Base-by-base conservation (phyloP, 1,140 invertebrate genomes). In the Dendrolimus punctatus region DNA sequence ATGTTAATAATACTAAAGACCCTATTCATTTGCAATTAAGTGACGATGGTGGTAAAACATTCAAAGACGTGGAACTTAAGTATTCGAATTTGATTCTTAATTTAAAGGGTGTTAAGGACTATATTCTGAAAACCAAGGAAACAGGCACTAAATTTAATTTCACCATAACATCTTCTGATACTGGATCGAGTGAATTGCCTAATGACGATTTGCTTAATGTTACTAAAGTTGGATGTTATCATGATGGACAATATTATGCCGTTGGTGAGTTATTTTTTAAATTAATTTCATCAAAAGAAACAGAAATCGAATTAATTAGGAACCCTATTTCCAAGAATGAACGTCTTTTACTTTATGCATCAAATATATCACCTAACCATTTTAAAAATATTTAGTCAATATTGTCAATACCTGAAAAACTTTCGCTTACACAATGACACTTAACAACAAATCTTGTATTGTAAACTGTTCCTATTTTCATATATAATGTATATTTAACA, bases 111-210 rank as follows among this genome's bases (percentile, higher is more conserved):
- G 85, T 85, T 9, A 77, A 73, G 51, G 75, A 87, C 60, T 88
- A 87, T 60, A 68, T 88, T 40, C 61, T 88, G 10, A 85, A 87
- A 64, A 87, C 85, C 5, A 86, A 73, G 58, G 81, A 88, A 59
- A 87, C 86, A 6, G 84, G 76, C 9, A 87, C 79, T 6, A 85
- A 82, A 59, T 87, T 86, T 47, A 80, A 85, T 61, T 80, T 88
- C 43, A 87, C 78, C 5, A 76, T 88, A 53, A 86, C 82, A 2
- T 51, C 79, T 8, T 67, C 71, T 41, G 73, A 80, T 56, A 46
- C 50, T 39, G 68, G 62, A 39, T 49, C 38, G 6, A 79, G 81
- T 58, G 76, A 79, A 67, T 66, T 75, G 4, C 58, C 66, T 4
- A 62, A 60, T 8, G 77, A 80, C 46, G 66, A 75, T 46, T 5